phyloP scores from a whole-genome alignment of 2,113 vertebrate species.

The Nymphicus hollandicus region DNA sequence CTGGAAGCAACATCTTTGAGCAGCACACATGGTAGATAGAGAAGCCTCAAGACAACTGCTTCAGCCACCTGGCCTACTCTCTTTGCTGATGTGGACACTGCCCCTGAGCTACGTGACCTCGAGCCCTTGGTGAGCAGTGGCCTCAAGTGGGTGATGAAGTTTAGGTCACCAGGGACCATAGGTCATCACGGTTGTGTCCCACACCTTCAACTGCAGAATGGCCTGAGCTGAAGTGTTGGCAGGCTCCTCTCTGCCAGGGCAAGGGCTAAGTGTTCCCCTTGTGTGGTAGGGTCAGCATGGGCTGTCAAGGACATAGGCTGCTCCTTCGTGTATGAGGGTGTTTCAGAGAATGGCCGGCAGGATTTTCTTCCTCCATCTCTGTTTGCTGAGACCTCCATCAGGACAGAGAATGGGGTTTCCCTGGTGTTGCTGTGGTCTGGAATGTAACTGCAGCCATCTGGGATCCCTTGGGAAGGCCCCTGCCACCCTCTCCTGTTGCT shows the following conservation, averaged over 20 bases:
- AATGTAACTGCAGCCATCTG: not conserved
- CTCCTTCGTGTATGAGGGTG: not conserved
- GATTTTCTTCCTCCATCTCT: not conserved
- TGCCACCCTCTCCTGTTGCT: not conserved
- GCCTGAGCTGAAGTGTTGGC: not conserved
- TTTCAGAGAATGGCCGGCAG: not conserved
- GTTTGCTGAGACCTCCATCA: not conserved
- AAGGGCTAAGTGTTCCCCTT: not conserved
- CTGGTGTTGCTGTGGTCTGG: not conserved
- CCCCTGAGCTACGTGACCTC: not conserved
- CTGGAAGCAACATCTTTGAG: not conserved
- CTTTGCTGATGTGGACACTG: not conserved
- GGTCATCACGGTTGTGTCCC: not conserved
- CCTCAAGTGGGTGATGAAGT: conserved; percentile 17
- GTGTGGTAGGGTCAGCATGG: not conserved
- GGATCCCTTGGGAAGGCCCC: not conserved
- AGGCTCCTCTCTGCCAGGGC: not conserved
- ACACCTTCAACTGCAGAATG: not conserved
- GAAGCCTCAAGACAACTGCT: not conserved
- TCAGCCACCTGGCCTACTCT: not conserved
- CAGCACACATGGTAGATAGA: not conserved
- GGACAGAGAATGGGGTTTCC: not conserved
- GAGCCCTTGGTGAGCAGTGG: not conserved
- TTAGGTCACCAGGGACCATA: not conserved
- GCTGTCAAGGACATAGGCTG: not conserved